phyloP scores from a whole-genome alignment of 2,113 vertebrate genomes.

The Sinocyclocheilus grahami region DNA sequence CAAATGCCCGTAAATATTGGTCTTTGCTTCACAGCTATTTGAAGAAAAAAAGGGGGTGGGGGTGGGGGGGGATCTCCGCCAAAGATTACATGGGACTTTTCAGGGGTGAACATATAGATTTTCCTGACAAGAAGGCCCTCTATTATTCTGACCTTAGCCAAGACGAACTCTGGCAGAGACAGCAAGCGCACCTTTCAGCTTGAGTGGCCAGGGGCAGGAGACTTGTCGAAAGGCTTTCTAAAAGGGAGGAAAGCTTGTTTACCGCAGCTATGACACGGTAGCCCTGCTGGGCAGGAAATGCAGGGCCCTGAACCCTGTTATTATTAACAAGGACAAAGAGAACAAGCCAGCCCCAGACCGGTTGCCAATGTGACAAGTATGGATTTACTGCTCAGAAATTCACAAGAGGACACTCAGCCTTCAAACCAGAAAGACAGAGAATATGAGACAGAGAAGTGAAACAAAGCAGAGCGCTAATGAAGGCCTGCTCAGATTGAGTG shows the following conservation, averaged over 20 bases:
- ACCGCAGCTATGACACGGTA: constrained; percentile 81
- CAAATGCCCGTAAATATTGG: constrained; percentile 60
- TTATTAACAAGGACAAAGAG: constrained; percentile 88
- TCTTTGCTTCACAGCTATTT: constrained; percentile 52
- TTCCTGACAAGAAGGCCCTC: constrained; percentile 75
- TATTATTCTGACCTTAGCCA: constrained; percentile 77
- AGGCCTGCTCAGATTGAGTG: constrained; percentile 46
- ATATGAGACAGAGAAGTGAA: constrained; percentile 18
- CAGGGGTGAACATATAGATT: constrained; percentile 79
- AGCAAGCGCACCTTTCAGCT: constrained; percentile 78
- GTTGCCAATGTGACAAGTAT: constrained; percentile 80
- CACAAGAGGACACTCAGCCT: constrained; percentile 78
- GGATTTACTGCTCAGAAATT: constrained; percentile 78
- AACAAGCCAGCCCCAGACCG: constrained; percentile 64
- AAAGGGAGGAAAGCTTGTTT: constrained; percentile 80
- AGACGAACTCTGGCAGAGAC: constrained; percentile 62
- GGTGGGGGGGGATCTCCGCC: constrained; percentile 35
- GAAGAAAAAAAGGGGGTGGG: background rate
- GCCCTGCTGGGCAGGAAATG: constrained; percentile 80
- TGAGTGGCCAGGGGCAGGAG: constrained; percentile 76
- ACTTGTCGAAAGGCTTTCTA: constrained; percentile 74
- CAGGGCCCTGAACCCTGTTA: constrained; percentile 80
- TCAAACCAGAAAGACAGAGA: constrained; percentile 51
- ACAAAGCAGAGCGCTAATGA: constrained; percentile 30
- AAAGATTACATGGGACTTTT: constrained; percentile 74